Percentiles rank a stretch among this genome's conserved stretches.
Evolutionary conservation across 2,888 invertebrate genomes (phyloP).

Genomic region (Amblyjoppa fuscipennis): DNA sequence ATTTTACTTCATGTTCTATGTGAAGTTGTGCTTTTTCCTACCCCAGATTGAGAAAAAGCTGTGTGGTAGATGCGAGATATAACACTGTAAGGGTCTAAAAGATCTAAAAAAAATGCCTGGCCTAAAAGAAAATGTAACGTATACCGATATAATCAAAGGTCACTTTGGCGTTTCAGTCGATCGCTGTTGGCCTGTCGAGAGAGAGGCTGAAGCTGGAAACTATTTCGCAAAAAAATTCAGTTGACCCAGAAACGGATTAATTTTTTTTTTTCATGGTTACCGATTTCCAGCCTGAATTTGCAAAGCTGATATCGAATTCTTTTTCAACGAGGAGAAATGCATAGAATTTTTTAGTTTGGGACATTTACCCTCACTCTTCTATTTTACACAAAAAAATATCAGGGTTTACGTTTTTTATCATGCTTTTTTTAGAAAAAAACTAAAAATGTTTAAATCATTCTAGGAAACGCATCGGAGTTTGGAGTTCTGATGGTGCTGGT

Average conservation of each 20-base stretch:
- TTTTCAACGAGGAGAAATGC: neutral
- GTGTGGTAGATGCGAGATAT: neutral
- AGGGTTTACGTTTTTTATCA: neutral
- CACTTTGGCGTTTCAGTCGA: neutral
- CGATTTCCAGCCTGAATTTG: neutral
- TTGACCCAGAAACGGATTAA: neutral
- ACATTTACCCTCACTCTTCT: neutral
- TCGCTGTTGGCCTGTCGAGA: too few species aligned
- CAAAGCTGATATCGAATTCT: neutral
- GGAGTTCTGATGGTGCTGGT: neutral
- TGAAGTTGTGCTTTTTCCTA: neutral
- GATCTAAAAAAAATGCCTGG: neutral
- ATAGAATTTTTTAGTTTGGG: neutral
- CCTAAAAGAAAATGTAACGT: neutral
- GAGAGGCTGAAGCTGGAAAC: neutral
- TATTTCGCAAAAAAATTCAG: neutral
- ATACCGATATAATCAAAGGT: neutral
- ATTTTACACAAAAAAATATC: neutral
- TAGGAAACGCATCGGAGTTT: neutral
- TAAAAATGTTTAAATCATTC: neutral
- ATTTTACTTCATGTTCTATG: constrained; percentile 37
- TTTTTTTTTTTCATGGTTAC: neutral
- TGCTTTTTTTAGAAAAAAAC: neutral
- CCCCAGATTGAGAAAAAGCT: constrained; percentile 22
- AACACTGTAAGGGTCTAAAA: neutral